Evolutionary conservation across 2,113 vertebrate species (phyloP).

Genomic region (Tenebrosternarchus preto): DNA sequence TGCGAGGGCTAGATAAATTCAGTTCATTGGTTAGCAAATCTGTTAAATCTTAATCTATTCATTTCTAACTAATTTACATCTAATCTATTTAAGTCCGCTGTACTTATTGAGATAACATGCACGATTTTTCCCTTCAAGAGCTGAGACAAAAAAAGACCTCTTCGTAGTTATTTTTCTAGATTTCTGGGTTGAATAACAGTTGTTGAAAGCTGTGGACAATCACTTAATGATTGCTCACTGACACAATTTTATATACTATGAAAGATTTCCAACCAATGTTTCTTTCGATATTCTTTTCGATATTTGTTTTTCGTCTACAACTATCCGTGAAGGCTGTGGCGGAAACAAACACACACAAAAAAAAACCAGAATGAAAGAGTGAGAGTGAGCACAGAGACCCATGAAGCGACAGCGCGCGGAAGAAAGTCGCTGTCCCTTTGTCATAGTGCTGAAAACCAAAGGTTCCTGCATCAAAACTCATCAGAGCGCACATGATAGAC

Average conservation of each 20-base stretch:
- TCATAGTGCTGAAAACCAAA: constrained; percentile 77
- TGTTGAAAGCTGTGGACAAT: constrained; percentile 44
- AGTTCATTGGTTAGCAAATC: constrained; percentile 59
- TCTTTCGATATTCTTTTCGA: constrained; percentile 54
- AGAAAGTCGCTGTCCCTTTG: constrained; percentile 63
- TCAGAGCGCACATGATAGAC: too few relatives aligned
- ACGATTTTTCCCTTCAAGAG: constrained; percentile 29
- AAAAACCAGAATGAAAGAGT: background rate
- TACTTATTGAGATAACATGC: constrained; percentile 31
- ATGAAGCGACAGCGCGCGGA: background rate
- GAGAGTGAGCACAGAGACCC: constrained; percentile 37
- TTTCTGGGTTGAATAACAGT: constrained; percentile 10
- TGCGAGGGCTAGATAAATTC: constrained; percentile 47
- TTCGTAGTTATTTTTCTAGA: constrained; percentile 22
- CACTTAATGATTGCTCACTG: constrained; percentile 31
- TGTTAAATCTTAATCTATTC: constrained; percentile 60
- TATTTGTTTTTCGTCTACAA: constrained; percentile 49
- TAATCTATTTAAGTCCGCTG: constrained; percentile 46
- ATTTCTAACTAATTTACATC: constrained; percentile 59
- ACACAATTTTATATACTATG: constrained; percentile 59
- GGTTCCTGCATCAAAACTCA: constrained; percentile 27
- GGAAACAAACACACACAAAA: constrained; percentile 68
- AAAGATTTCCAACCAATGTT: constrained; percentile 67
- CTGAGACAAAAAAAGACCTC: constrained; percentile 5
- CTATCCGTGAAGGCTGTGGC: constrained; percentile 58